Evolutionary conservation across 2,113 vertebrate species (phyloP).

Genomic region (Peromyscus leucopus): DNA sequence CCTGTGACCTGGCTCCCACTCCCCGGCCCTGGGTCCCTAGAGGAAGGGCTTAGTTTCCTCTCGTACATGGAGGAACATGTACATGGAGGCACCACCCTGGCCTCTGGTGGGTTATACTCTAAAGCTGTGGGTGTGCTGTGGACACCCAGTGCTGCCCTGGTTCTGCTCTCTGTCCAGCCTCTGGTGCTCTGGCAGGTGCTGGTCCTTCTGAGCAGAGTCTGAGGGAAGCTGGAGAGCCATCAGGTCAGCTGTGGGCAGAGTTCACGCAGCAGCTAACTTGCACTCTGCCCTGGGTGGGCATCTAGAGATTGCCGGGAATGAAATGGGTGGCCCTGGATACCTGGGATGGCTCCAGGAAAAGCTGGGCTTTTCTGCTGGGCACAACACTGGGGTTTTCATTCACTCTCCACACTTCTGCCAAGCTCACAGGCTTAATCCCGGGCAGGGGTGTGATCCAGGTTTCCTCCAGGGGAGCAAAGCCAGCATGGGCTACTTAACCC

Average conservation of each 20-base stretch:
- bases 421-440: neutral
- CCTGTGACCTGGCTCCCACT: neutral
- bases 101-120: neutral
- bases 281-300: neutral
- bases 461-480: neutral
- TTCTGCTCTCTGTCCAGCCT: neutral
- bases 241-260: neutral
- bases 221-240: neutral
- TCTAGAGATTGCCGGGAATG: neutral
- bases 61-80: no score
- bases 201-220: neutral
- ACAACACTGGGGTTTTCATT: accelerated
- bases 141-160: neutral
- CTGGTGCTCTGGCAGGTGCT: neutral
- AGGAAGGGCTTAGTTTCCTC: neutral
- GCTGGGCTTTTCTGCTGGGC: neutral
- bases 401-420: neutral
- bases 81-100: neutral
- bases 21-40: neutral
- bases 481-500: neutral
- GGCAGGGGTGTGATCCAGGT: neutral
- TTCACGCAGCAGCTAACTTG: neutral
- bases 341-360: neutral
- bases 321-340: neutral
- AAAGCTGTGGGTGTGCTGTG: neutral